Base-by-base conservation (phyloP, 1,140 invertebrate species). In the Sarcophaga bullata region DNA sequence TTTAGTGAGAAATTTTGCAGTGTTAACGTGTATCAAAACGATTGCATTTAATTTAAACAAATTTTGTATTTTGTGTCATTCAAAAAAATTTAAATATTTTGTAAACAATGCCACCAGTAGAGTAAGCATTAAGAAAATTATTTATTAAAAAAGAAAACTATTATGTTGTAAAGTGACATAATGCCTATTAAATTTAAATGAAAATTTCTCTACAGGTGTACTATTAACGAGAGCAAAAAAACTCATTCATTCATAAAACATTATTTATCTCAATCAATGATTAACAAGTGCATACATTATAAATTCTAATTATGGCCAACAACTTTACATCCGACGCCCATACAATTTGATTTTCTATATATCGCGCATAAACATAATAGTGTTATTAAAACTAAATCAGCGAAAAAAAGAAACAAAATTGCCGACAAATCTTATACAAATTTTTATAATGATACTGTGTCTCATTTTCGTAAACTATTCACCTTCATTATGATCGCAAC, bases 1-100 rank as follows among this genome's bases (percentile, higher is more conserved):
- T 78, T 78, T 78, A 6, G 48, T 25, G 75, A 78, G 75, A 78
- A 78, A 50, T 52, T 78, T 78, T 78, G 75, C 75, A 78, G 75
- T 50, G 75, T 68, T 68, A 78, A 78, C 75, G 75, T 78, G 73
- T 73, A 19, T 48, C 15, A 47, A 75, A 10, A 50, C 75, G 75
- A 13, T 37, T 68, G 62, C 62, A 68, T 19, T 58, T 7, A 58
- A 58, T 15, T 58, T 58, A 13, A 58, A 58, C 54, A n/a, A 58
- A 75, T 78, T 50, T 78, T 46, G 73, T 75, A n/a, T 46, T 76
- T 76, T 13, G 15, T 49, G 7, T 15, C 73, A 47, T 25, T 50
- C 50, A 8, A 68, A 19, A 19, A 68, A 68, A 50, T 19, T 49
- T 3, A 9, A 78, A 78, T 6, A 78, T 52, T 48, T 25, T 47